phyloP scores from a whole-genome alignment of 2,888 invertebrate species.

The Idaea biselata region DNA sequence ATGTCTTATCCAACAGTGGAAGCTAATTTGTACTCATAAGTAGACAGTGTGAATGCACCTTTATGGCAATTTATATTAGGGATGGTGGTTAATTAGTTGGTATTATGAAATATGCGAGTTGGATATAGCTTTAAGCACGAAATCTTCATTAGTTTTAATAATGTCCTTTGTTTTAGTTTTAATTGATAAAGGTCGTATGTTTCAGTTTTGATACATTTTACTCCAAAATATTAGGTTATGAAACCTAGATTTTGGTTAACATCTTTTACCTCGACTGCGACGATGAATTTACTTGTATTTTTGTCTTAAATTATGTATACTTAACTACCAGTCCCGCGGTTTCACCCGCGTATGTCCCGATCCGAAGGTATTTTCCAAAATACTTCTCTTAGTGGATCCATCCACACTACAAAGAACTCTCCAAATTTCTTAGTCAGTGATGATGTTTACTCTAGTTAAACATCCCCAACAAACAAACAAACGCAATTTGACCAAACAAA shows the following conservation, averaged over 20 bases:
- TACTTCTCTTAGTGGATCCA: no score
- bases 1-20: constrained; percentile 67
- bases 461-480: constrained; percentile 8
- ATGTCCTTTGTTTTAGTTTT: neutral
- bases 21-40: constrained; percentile 74
- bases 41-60: constrained; percentile 72
- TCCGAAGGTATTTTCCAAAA: no score
- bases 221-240: no score
- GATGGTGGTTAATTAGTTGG: constrained; percentile 58
- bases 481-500: constrained; percentile 27
- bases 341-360: no score
- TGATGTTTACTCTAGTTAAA: neutral
- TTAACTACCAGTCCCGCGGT: no score
- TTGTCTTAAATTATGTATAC: no score
- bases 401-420: no score
- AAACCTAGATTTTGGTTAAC: no score
- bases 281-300: no score
- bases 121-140: constrained; percentile 38
- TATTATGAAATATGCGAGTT: constrained; percentile 47
- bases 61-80: constrained; percentile 53
- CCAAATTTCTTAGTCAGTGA: no score
- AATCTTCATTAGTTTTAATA: constrained; percentile 25
- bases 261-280: no score
- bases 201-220: no score
- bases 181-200: constrained; percentile 1